Evolutionary conservation across 2,888 invertebrate genomes (phyloP).

Genomic region (Sipha maydis): DNA sequence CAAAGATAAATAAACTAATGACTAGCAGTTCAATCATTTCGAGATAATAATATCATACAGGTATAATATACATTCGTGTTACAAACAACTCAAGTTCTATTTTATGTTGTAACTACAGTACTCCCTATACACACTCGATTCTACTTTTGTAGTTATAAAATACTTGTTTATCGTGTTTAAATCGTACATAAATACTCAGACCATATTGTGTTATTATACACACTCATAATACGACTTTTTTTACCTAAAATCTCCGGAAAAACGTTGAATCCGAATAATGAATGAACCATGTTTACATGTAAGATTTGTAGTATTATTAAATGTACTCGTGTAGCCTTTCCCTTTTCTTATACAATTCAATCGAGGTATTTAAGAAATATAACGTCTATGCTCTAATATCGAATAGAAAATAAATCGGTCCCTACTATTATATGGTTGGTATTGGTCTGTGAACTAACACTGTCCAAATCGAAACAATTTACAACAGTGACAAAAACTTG

Average conservation of each 20-base stretch:
- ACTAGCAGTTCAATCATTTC: constrained; percentile 6
- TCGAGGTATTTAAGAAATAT: not conserved
- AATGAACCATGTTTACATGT: no score
- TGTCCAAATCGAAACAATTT: not conserved
- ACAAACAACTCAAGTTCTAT: not conserved
- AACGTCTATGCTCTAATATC: not conserved
- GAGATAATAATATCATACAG: not conserved
- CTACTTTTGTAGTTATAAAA: not conserved
- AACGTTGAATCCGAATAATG: not conserved
- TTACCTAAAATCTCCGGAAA: not conserved
- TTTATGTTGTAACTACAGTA: not conserved
- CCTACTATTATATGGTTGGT: not conserved
- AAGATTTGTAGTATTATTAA: no score
- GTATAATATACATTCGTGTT: not conserved
- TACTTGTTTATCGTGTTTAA: not conserved
- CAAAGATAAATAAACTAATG: constrained; percentile 5
- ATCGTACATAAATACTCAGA: not conserved
- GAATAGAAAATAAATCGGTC: not conserved
- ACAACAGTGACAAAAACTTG: not conserved
- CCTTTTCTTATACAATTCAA: no score
- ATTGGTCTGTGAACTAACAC: not conserved
- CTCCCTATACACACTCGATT: not conserved
- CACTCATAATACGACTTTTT: no score
- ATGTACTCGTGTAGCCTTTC: no score
- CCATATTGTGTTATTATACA: no score